Evolutionary conservation across 2,113 vertebrate species (phyloP), one percentile per base, ranked within the genome.

Genomic region (Tinamus guttatus): DNA sequence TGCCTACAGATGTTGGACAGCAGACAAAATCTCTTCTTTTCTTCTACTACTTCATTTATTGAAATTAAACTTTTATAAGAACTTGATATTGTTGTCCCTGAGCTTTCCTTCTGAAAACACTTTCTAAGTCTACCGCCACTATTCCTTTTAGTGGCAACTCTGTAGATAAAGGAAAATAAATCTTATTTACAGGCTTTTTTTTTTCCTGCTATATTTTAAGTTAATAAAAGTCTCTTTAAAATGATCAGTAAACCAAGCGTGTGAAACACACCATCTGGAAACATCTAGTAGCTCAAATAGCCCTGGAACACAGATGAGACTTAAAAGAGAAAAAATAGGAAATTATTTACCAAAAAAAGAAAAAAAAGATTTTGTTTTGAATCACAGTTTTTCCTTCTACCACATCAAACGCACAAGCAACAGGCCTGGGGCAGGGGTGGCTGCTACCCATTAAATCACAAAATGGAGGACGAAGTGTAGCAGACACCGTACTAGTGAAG

Each of bases 361-460:
- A 14, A 12, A 59, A 20, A 30, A 58, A 32, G 4, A 20, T 36
- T 67, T 54, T 43, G 9, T 34, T 96, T 84, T 94, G 75, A 76
- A 43, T 43, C 16, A 25, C 36, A 41, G 64, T 64, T 81, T 77
- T 87, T 95, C 30, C 20, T 84, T 87, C 84, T 80, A 76, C 70
- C 75, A 68, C 64, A 96, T 96, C 71, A 94, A 96, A 93, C 75
- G 77, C 64, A 77, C 92, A 78, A 94, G 45, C 76, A 87, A 76
- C 83, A 91, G 89, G 82, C 77, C 77, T 4, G 4, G 52, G 40
- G 25, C 59, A 73, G 13, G 25, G 11, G 28, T 88, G 77, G 76
- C 84, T 94, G 92, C n/a, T 96, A 97, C 94, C 81, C 77, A 93
- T 93, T 94, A 96, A 93, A 79, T 91, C 78, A 94, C 79, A 93